These are phyloP conservation scores for Blastomussa wellsi DNA, from an alignment of 92 coral and sea anemone species.

Conservation along the genomic window DNA sequence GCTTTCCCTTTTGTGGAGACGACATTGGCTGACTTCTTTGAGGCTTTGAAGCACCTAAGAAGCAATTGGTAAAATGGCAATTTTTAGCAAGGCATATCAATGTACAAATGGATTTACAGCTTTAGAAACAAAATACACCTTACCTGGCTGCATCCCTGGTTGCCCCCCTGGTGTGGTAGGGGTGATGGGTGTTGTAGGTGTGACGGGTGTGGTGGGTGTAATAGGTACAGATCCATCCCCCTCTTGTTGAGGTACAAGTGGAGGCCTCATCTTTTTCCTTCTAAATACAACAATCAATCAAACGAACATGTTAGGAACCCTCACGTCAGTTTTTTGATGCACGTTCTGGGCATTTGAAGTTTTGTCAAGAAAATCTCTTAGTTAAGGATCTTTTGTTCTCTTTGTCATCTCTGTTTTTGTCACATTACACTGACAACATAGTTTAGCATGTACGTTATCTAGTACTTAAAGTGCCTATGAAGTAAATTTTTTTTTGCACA, in stretches of 20 bases:
- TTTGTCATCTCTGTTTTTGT: neutral
- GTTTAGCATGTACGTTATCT: neutral
- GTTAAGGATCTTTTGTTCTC: neutral
- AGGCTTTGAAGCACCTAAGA: conserved; percentile 53
- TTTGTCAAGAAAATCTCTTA: too few species aligned
- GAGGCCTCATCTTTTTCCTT: conserved; percentile 55
- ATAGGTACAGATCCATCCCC: conserved; percentile 41
- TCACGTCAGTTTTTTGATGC: too few species aligned
- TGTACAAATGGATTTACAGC: neutral
- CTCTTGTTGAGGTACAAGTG: conserved; percentile 47
- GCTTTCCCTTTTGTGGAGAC: conserved; percentile 94
- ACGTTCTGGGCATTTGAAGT: neutral
- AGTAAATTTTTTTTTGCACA: too few species aligned
- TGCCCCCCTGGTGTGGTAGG: conserved; percentile 53
- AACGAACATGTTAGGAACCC: too few species aligned
- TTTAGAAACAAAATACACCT: neutral
- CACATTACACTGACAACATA: neutral
- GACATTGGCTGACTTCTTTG: conserved; percentile 71
- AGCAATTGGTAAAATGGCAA: neutral
- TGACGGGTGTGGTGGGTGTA: conserved; percentile 62
- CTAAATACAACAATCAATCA: conserved; percentile 21
- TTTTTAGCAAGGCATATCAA: too few species aligned
- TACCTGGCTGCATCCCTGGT: conserved; percentile 37
- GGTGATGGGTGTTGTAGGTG: conserved; percentile 57
- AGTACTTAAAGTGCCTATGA: too few species aligned